Evolutionary conservation across 2,888 invertebrate species (phyloP), one percentile per base, ranked within the genome.

Genomic region (Mamestra brassicae): DNA sequence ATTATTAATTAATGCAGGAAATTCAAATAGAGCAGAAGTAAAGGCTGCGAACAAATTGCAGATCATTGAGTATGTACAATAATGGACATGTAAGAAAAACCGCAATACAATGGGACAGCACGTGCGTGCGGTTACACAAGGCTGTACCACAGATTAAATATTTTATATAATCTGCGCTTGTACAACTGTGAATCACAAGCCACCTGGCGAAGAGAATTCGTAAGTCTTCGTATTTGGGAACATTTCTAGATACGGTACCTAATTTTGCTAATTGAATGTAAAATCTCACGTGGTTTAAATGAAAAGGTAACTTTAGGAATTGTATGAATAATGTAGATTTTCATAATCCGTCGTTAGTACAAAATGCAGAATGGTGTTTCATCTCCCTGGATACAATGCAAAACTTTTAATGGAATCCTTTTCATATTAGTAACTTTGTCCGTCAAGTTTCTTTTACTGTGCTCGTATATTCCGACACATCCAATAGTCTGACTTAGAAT

Each of bases 41-140:
- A 64, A 81, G 54, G 77, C 45, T 62, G 34, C 26, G 17, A 50
- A 60, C 58, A 78, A 71, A 83, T 55, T 50, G 36, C 55, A 73
- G 61, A 78, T 83, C 57, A 66, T 57, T 71, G 70, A 47, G 45
- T 55, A 52, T 57, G 58, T 52, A 73, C 71, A 57, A 38, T 74
- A 61, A 75, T 69, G 54, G 63, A 60, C 58, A 86, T 74, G 54
- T 67, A 75, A 76, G 79, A 76, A 77, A 80, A 87, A 83, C 79
- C 85, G 55, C 71, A 80, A 73, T 64, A 78, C 77, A 78, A 80
- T 77, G 42, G 57, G 13, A 11, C 4, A 74, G 11, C 87, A 87
- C 86, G 87, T 86, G 87, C 86, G 65, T 78, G 84, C 60, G 70
- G 80, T 87, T 85, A 68, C 81, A 74, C 85, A 87, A 86, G 79